Evolutionary conservation across 2,113 vertebrate species (phyloP).

Genomic region (human (Homo sapiens)): GRCh38 chr9:136148501-136149000

Average conservation of each 20-base stretch:
- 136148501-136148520: background rate
- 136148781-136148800: too few species aligned
- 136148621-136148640: fast-evolving
- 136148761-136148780: background rate
- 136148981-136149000: fast-evolving
- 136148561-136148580: fast-evolving
- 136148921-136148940: background rate
- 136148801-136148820: background rate
- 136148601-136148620: fast-evolving
- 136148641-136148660: background rate
- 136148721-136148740: fast-evolving
- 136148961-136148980: background rate
- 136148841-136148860: background rate
- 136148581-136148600: fast-evolving
- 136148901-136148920: background rate
- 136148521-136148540: background rate
- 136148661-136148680: background rate
- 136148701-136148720: background rate
- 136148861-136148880: background rate
- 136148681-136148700: fast-evolving
- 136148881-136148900: background rate
- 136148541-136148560: background rate
- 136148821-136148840: background rate
- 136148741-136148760: background rate
- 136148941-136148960: background rate